Conservation (phyloP, 1,140 invertebrate species). For the Trachymyrmex septentrionalis region DNA sequence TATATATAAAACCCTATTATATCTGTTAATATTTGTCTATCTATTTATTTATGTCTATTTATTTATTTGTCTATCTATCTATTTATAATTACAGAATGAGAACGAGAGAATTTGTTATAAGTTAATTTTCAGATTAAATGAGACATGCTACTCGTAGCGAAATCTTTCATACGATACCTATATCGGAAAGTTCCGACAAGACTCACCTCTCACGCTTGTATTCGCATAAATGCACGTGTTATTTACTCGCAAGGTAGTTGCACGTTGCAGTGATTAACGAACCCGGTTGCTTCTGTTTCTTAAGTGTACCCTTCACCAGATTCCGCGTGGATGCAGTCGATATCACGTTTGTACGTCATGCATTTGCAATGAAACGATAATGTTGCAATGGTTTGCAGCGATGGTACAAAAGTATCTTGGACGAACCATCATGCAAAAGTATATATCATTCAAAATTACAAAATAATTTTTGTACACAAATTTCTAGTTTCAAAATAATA, state of each 20-base stretch:
- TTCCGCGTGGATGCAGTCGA: conserved; percentile 66
- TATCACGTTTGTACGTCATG: conserved; percentile 27
- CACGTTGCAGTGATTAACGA: conserved; percentile 57
- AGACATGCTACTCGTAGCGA: background rate
- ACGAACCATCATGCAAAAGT: background rate
- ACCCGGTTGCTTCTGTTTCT: conserved; percentile 65
- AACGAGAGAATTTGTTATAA: background rate
- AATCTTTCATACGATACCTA: conserved; percentile 38
- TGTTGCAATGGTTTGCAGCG: background rate
- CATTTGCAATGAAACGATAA: conserved; percentile 17
- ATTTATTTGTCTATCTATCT: too few species aligned
- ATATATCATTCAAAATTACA: background rate
- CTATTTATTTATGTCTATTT: too few species aligned
- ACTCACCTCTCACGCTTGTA: conserved; percentile 30
- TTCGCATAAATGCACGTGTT: background rate
- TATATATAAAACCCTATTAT: too few species aligned
- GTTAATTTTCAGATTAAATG: conserved; percentile 12
- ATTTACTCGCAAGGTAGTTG: conserved; percentile 52
- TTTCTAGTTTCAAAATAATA: background rate
- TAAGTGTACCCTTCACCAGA: conserved; percentile 66
- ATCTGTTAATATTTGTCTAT: background rate
- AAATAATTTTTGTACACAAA: background rate
- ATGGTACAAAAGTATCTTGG: background rate
- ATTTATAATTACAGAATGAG: background rate
- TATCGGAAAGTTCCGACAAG: conserved; percentile 34